Evolutionary conservation across 1,140 invertebrate genomes (phyloP).

Genomic region (Zeugodacus cucurbitae): DNA sequence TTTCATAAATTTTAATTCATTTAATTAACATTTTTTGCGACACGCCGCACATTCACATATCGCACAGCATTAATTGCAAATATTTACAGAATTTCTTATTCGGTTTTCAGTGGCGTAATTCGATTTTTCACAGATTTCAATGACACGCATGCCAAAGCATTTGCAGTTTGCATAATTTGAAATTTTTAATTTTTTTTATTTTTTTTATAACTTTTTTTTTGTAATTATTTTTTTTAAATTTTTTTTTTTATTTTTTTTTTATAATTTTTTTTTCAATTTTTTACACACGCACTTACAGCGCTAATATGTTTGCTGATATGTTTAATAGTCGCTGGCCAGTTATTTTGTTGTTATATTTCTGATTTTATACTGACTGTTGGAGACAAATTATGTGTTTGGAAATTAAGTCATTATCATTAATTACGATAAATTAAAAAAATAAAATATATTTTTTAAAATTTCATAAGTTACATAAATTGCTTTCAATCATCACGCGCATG

Average conservation of each 20-base stretch:
- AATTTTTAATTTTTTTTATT: background rate
- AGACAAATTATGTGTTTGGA: too few species aligned
- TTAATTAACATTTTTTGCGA: slow-evolving; percentile 33
- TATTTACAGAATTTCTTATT: background rate
- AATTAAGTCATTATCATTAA: too few species aligned
- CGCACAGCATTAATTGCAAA: background rate
- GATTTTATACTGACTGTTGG: background rate
- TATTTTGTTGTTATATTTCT: background rate
- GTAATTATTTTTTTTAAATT: background rate
- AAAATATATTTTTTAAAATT: too few species aligned
- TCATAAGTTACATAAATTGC: too few species aligned
- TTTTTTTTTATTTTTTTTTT: background rate
- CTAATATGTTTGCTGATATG: slow-evolving; percentile 6
- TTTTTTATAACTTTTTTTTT: background rate
- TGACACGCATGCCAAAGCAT: background rate
- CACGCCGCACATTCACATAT: background rate
- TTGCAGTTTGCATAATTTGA: background rate
- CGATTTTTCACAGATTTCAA: background rate
- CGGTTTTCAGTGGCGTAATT: background rate
- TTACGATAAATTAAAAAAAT: too few species aligned
- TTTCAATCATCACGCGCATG: too few species aligned
- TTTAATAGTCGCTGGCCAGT: background rate
- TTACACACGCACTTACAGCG: background rate
- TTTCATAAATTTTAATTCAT: slow-evolving; percentile 29
- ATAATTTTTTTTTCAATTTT: background rate